phyloP scores from a whole-genome alignment of 2,113 vertebrate genomes.

The Pelusios castaneus region DNA sequence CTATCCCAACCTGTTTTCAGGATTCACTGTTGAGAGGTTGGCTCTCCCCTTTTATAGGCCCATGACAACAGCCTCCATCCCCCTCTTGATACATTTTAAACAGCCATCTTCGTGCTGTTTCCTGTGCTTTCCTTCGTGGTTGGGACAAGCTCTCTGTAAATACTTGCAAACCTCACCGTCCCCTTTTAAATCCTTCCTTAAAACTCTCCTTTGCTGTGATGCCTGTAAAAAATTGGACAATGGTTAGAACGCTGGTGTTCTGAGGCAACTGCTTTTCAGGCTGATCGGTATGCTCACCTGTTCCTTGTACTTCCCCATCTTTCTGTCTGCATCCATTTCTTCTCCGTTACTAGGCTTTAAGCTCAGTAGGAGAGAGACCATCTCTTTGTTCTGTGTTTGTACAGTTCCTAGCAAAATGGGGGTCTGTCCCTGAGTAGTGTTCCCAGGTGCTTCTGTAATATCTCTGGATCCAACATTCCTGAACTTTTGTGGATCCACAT shows the following conservation, averaged over 20 bases:
- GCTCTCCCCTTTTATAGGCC: neutral
- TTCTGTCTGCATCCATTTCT: neutral
- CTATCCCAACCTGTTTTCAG: neutral
- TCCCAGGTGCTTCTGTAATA: neutral
- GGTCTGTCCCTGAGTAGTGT: neutral
- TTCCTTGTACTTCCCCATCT: neutral
- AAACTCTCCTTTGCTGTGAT: neutral
- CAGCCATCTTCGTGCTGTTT: neutral
- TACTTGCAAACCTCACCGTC: neutral
- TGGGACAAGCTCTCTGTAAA: neutral
- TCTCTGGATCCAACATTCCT: neutral
- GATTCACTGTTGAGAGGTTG: neutral
- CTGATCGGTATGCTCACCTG: neutral
- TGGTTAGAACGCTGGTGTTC: neutral
- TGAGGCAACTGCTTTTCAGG: neutral
- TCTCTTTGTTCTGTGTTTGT: neutral
- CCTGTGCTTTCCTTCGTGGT: neutral
- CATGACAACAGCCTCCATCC: neutral
- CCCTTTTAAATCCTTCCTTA: neutral
- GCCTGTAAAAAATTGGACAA: neutral
- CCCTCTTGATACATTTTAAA: neutral
- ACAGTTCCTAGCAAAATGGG: neutral
- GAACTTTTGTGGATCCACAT: neutral
- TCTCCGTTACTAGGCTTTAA: neutral
- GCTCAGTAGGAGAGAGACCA: neutral